Percentiles rank a stretch among this genome's conserved stretches.
Evolutionary conservation across 2,113 vertebrate species (phyloP).

Genomic region (Ceyx cyanopectus): DNA sequence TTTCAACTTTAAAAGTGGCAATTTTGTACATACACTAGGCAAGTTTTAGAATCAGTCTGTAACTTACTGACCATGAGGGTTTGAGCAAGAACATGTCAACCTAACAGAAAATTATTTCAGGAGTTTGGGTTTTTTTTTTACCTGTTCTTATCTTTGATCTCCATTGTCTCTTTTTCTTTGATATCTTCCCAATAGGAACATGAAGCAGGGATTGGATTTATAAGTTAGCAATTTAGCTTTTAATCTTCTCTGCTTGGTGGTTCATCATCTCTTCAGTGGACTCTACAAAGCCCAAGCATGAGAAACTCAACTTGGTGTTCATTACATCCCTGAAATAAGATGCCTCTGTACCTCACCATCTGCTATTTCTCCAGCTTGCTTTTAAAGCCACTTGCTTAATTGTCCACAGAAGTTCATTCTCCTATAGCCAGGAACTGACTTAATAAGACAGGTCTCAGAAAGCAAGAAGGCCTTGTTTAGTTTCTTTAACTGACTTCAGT

Average conservation of each 20-base stretch:
- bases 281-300: neutral
- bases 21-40: neutral
- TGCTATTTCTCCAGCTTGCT: neutral
- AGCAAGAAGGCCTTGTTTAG: neutral
- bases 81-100: neutral
- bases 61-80: neutral
- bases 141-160: conserved; percentile 70
- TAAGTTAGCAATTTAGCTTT: neutral
- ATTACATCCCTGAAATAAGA: conserved; percentile 5
- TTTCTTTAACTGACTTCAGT: neutral
- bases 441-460: neutral
- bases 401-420: neutral
- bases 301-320: neutral
- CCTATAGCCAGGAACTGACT: neutral
- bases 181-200: conserved; percentile 38
- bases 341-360: neutral
- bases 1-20: neutral
- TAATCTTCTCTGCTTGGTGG: neutral
- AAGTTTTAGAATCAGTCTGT: neutral
- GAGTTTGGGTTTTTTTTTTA: conserved; percentile 38
- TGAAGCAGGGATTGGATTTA: conserved; percentile 39
- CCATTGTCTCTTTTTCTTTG: conserved; percentile 63
- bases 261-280: neutral
- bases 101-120: neutral
- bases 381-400: neutral